These are phyloP conservation scores for Drosophila lacertosa DNA, from an alignment of 1,140 invertebrate species.

Conservation along the genomic window DNA sequence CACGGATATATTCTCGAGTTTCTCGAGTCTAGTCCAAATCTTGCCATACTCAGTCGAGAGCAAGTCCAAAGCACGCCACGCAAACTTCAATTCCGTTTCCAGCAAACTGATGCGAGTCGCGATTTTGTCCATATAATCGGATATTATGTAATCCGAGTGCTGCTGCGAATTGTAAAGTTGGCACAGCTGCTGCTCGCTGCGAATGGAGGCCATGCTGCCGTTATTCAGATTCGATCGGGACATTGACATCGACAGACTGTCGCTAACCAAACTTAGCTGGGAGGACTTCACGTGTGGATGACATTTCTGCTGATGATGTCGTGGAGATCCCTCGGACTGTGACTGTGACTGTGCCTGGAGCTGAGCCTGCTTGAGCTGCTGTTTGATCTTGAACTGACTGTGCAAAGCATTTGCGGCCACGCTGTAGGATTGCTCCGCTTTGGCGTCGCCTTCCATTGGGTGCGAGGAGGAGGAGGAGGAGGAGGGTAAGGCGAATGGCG, in stretches of 20 bases:
- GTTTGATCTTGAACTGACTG: conserved; percentile 64
- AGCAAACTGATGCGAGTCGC: conserved; percentile 93
- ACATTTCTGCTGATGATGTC: not conserved
- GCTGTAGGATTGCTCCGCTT: conserved; percentile 20
- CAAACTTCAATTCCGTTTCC: conserved; percentile 95
- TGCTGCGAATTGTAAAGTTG: conserved; percentile 75
- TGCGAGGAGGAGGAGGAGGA: not conserved
- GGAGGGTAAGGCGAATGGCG: conserved; percentile 3
- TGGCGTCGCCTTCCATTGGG: not conserved
- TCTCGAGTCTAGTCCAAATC: conserved; percentile 96
- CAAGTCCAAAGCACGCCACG: conserved; percentile 95
- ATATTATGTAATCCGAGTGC: conserved; percentile 89
- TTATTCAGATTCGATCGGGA: conserved; percentile 17
- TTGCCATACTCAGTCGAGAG: conserved; percentile 96
- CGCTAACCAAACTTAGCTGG: conserved; percentile 20
- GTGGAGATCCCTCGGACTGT: not conserved
- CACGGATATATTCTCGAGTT: conserved; percentile 93
- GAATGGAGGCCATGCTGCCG: conserved; percentile 66
- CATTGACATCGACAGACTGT: conserved; percentile 8
- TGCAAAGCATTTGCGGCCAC: conserved; percentile 47
- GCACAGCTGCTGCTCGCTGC: conserved; percentile 75
- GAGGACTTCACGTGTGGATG: conserved; percentile 1
- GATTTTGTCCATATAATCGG: conserved; percentile 94
- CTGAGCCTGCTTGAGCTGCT: conserved; percentile 47
- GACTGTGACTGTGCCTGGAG: conserved; percentile 1